These are phyloP conservation scores for Manis crassicaudata DNA, from an alignment of 2,797 vertebrate genomes.

Conservation along the genomic window DNA sequence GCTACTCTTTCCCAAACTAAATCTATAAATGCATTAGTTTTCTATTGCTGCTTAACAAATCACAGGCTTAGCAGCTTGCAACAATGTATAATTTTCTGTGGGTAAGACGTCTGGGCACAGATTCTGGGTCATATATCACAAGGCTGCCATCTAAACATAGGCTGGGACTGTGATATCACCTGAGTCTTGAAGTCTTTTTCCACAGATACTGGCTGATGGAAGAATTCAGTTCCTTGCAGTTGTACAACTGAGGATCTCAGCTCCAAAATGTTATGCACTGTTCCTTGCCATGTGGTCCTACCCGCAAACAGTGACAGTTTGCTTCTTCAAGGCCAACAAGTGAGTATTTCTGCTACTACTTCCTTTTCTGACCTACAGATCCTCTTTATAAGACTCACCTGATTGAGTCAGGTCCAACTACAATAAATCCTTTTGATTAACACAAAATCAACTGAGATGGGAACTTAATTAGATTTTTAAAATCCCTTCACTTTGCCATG, in stretches of 20 bases:
- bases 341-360: not conserved
- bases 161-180: no score
- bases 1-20: not conserved
- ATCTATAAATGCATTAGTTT: not conserved
- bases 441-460: not conserved
- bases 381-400: not conserved
- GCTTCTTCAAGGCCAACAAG: not conserved
- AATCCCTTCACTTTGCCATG: not conserved
- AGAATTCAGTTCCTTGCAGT: not conserved
- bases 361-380: not conserved
- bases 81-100: not conserved
- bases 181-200: not conserved
- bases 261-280: not conserved
- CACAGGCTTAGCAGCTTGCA: not conserved
- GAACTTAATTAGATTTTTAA: not conserved
- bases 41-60: not conserved
- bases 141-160: not conserved
- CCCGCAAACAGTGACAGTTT: not conserved
- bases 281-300: not conserved
- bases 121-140: not conserved
- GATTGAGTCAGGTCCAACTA: not conserved
- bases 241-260: not conserved
- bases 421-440: not conserved
- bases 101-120: not conserved
- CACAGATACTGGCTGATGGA: not conserved